phyloP scores from a whole-genome alignment of 2,797 vertebrate species.

The Sebastes steindachneri region DNA sequence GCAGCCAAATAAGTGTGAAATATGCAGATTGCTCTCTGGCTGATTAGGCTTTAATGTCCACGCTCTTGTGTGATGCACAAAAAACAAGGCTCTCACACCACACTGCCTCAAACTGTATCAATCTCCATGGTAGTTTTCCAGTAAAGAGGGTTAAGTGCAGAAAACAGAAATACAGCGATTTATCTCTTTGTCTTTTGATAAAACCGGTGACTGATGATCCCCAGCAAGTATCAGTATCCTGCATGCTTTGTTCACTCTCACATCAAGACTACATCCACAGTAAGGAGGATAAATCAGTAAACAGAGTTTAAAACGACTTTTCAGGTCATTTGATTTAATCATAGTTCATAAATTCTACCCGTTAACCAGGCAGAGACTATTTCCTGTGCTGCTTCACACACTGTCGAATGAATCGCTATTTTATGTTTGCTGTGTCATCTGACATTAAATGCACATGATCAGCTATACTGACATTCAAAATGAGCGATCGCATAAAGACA shows the following conservation, averaged over 20 bases:
- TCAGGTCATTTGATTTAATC: not conserved
- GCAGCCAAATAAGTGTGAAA: slow-evolving; percentile 33
- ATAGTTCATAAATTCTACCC: not conserved
- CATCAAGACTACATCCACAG: not conserved
- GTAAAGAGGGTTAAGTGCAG: not conserved
- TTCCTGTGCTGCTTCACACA: not conserved
- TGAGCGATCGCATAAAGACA: not conserved
- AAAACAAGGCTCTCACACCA: slow-evolving; percentile 10
- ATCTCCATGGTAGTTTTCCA: not conserved
- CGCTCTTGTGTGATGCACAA: slow-evolving; percentile 3
- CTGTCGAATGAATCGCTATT: not conserved
- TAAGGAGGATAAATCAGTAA: not conserved
- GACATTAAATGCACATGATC: not conserved
- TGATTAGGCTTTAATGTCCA: slow-evolving; percentile 21
- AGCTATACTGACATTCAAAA: not conserved
- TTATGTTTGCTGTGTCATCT: not conserved
- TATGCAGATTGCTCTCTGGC: slow-evolving; percentile 33
- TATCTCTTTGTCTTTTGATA: not conserved
- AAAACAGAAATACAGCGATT: not conserved
- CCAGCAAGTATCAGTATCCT: not conserved
- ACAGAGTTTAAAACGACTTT: not conserved
- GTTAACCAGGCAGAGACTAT: not conserved
- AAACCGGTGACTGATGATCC: not conserved
- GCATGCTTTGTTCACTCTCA: not conserved
- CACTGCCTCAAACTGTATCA: not conserved